These are phyloP conservation scores for Plectrocnemia conspersa DNA, from an alignment of 1,140 invertebrate species.

Conservation along the genomic window DNA sequence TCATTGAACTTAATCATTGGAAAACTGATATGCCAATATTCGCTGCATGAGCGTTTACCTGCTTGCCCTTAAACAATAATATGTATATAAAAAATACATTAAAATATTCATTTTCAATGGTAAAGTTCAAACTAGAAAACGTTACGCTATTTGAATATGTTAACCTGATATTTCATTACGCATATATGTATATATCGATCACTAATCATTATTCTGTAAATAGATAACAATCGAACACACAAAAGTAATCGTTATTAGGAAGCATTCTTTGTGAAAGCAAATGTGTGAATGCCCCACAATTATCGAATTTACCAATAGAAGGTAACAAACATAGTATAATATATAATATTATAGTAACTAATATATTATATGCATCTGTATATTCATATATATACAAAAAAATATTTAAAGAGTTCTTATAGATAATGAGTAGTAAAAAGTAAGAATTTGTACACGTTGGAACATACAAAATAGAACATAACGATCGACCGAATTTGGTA, in stretches of 20 bases:
- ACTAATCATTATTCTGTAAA: conserved; percentile 2
- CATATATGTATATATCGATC: conserved; percentile 13
- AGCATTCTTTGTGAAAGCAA: conserved; percentile 25
- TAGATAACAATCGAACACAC: conserved; percentile 17
- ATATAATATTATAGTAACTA: conserved; percentile 17
- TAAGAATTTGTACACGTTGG: conserved; percentile 28
- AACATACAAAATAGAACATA: conserved; percentile 21
- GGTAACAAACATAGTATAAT: too few species aligned
- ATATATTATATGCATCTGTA: conserved; percentile 24
- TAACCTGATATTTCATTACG: conserved; percentile 31
- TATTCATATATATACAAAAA: conserved; percentile 23
- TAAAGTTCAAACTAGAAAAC: conserved; percentile 28
- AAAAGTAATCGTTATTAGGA: conserved; percentile 23
- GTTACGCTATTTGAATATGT: conserved; percentile 34
- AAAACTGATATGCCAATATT: conserved; percentile 36
- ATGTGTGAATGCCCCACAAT: conserved; percentile 14
- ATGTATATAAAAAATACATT: conserved; percentile 36
- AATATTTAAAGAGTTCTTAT: conserved; percentile 15
- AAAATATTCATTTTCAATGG: conserved; percentile 30
- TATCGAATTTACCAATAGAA: too few species aligned
- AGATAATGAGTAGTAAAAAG: conserved; percentile 23
- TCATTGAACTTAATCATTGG: conserved; percentile 30
- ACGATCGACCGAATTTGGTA: conserved; percentile 16
- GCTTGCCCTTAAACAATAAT: conserved; percentile 31
- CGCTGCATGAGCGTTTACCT: conserved; percentile 30